These are phyloP conservation scores for Clarias laeviceps DNA, from an alignment of 2,797 vertebrate genomes.

Conservation along the genomic window DNA sequence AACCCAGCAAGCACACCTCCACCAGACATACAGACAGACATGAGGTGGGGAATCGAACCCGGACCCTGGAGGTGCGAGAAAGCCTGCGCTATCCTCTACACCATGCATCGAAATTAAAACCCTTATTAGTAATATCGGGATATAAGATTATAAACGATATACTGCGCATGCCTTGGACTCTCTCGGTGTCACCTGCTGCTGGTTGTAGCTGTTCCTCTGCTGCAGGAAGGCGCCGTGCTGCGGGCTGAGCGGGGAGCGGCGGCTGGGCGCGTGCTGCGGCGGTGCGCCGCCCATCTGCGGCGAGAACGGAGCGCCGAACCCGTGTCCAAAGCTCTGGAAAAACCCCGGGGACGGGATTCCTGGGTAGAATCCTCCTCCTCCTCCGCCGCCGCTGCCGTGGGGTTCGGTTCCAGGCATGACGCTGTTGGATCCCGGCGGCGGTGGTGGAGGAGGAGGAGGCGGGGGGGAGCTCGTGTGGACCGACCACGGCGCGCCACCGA, in stretches of 20 bases:
- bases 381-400: constrained; percentile 64
- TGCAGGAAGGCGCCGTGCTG: constrained; percentile 88
- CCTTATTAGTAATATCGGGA: background rate
- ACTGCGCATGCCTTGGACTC: background rate
- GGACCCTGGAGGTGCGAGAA: too few relatives aligned
- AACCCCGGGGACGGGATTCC: constrained; percentile 91
- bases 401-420: constrained; percentile 81
- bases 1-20: too few relatives aligned
- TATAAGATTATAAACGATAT: background rate
- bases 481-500: constrained; percentile 94
- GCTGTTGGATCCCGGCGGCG: constrained; percentile 75
- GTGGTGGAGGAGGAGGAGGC: constrained; percentile 77
- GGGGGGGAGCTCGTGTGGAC: constrained; percentile 91
- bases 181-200: constrained; percentile 84
- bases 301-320: constrained; percentile 86
- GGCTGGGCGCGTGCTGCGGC: constrained; percentile 81
- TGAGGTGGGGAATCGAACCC: too few relatives aligned
- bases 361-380: constrained; percentile 82
- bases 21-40: too few relatives aligned
- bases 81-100: too few relatives aligned
- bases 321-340: constrained; percentile 88
- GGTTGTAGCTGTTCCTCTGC: constrained; percentile 95
- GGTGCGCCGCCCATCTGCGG: constrained; percentile 84
- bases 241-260: constrained; percentile 89
- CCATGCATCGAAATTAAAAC: background rate